phyloP scores from a whole-genome alignment of 2,113 vertebrate genomes.

The Cololabis saira region DNA sequence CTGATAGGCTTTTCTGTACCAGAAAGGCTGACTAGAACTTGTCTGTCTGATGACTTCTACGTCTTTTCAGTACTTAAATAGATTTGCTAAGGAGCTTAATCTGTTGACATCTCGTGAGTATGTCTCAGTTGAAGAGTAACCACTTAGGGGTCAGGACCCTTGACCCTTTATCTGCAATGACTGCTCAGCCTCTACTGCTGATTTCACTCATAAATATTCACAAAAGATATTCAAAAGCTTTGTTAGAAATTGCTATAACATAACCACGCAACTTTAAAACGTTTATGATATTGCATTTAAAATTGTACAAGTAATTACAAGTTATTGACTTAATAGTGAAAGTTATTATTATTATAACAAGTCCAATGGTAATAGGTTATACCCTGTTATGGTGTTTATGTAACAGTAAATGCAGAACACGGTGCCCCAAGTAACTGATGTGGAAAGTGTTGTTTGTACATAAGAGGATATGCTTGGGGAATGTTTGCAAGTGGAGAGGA shows the following conservation, averaged over 20 bases:
- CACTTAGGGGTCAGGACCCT: constrained; percentile 51
- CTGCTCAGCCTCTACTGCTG: constrained; percentile 39
- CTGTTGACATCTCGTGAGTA: constrained; percentile 61
- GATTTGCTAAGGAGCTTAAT: constrained; percentile 60
- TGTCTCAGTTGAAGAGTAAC: constrained; percentile 50
- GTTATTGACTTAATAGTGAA: background rate
- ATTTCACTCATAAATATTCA: background rate
- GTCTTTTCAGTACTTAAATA: constrained; percentile 58
- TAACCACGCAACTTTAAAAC: background rate
- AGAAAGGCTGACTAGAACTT: constrained; percentile 13
- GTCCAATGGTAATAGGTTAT: no score
- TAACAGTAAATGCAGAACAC: no score
- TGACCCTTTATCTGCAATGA: constrained; percentile 49
- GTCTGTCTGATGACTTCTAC: constrained; percentile 41
- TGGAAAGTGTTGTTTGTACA: no score
- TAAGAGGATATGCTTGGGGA: no score
- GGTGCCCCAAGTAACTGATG: no score
- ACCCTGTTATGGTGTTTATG: no score
- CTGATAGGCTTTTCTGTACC: background rate
- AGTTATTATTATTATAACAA: background rate
- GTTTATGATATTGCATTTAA: background rate
- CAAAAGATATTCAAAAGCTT: background rate
- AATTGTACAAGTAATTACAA: background rate
- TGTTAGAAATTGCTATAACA: no score
- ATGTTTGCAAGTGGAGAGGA: no score